phyloP scores from a whole-genome alignment of 2,888 invertebrate species.

The Melanophora roralis region DNA sequence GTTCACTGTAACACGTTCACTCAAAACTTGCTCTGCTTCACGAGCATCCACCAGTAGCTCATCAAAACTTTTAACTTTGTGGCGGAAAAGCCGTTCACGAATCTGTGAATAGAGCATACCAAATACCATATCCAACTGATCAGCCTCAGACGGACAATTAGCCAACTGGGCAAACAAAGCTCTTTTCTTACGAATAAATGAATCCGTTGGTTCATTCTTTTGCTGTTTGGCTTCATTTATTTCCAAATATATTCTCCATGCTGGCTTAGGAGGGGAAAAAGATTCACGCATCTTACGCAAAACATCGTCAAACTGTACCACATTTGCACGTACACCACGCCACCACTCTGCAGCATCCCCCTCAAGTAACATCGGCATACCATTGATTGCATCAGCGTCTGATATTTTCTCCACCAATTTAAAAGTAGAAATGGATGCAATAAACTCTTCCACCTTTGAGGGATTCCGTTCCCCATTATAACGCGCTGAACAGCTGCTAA shows the following conservation, averaged over 20 bases:
- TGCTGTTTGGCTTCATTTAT: conserved; percentile 56
- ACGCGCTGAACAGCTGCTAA: conserved; percentile 33
- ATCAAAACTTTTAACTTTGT: conserved; percentile 36
- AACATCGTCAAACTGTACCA: conserved; percentile 30
- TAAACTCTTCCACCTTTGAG: conserved; percentile 52
- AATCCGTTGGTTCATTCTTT: conserved; percentile 53
- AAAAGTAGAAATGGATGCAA: conserved; percentile 47
- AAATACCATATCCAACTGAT: conserved; percentile 47
- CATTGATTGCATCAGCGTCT: background rate
- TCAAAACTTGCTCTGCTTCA: conserved; percentile 41
- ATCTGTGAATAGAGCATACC: conserved; percentile 41
- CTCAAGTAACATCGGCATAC: conserved; percentile 44
- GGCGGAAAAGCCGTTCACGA: conserved; percentile 38
- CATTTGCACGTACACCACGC: conserved; percentile 37
- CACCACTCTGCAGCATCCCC: conserved; percentile 54
- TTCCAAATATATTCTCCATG: conserved; percentile 57
- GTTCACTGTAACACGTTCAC: conserved; percentile 29
- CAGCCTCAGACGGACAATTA: conserved; percentile 15
- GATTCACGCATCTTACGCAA: conserved; percentile 43
- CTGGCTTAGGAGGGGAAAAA: background rate
- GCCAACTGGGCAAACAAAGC: conserved; percentile 46
- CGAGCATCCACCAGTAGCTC: conserved; percentile 36
- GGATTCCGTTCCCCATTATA: conserved; percentile 45
- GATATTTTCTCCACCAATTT: conserved; percentile 54
- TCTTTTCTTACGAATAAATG: conserved; percentile 56